Conservation (phyloP, 1,140 invertebrate species). For the Bilobella aurantiaca region DNA sequence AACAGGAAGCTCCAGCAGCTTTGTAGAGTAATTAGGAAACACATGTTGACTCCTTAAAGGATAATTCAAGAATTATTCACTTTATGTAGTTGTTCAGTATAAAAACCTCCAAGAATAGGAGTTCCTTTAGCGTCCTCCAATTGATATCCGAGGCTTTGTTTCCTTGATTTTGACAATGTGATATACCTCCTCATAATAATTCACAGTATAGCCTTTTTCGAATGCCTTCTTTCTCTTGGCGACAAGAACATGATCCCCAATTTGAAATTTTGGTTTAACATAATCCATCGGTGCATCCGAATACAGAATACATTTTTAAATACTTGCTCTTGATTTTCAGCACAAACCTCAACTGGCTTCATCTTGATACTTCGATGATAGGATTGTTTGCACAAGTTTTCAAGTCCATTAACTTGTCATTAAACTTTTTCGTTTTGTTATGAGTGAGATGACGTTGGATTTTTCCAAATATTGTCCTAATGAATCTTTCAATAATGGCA, state of each 20-base stretch:
- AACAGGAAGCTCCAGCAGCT: no score
- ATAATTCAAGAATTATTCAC: slow-evolving; percentile 4
- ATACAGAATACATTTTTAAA: background rate
- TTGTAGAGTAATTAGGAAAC: no score
- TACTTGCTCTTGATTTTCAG: slow-evolving; percentile 9
- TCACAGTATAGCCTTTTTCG: slow-evolving; percentile 9
- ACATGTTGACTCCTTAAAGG: no score
- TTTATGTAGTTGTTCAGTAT: background rate
- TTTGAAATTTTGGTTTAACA: slow-evolving; percentile 1
- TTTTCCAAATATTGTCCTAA: slow-evolving; percentile 1
- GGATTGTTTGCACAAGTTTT: slow-evolving; percentile 13
- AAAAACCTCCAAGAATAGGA: background rate
- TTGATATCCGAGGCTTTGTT: background rate
- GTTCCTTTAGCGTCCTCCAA: background rate
- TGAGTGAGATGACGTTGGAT: slow-evolving; percentile 14
- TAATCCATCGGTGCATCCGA: background rate
- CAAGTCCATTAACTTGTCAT: slow-evolving; percentile 7
- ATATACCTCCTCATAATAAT: slow-evolving; percentile 9
- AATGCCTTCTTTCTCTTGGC: background rate
- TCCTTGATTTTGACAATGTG: background rate
- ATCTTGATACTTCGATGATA: slow-evolving; percentile 15
- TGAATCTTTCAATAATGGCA: slow-evolving; percentile 9
- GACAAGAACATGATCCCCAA: background rate
- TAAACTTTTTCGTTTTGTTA: slow-evolving; percentile 6
- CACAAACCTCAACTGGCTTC: slow-evolving; percentile 11